Percentiles rank a stretch among this genome's conserved stretches.
These are phyloP conservation scores for Crax fasciolata DNA, from an alignment of 2,797 vertebrate species.

Conservation along the genomic window DNA sequence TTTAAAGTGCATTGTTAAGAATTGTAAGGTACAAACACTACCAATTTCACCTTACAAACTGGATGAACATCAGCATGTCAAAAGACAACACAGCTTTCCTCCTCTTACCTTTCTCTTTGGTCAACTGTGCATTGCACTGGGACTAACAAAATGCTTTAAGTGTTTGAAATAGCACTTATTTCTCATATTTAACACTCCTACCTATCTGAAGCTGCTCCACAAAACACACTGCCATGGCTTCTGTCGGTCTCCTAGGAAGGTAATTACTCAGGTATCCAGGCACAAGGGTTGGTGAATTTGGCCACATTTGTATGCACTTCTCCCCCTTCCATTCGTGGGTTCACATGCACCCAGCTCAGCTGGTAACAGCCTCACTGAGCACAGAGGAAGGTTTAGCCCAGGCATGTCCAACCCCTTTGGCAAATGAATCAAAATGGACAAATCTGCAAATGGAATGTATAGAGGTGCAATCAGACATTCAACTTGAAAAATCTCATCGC, in stretches of 20 bases:
- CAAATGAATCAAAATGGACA: no score
- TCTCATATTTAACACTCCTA: not conserved
- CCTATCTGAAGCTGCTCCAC: not conserved
- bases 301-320: not conserved
- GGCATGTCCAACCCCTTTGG: no score
- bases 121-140: not conserved
- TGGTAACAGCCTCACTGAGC: not conserved
- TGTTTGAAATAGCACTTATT: not conserved
- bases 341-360: not conserved
- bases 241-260: not conserved
- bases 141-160: not conserved
- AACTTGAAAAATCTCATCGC: no score
- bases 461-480: no score
- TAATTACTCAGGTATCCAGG: not conserved
- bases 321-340: not conserved
- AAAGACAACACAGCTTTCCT: not conserved
- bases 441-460: no score
- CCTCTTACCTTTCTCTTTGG: not conserved
- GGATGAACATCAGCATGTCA: not conserved
- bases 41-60: not conserved
- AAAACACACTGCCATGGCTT: not conserved
- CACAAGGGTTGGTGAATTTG: not conserved
- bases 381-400: not conserved
- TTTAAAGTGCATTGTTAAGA: not conserved
- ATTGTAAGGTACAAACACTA: not conserved